A percentile compares a stretch with the other conserved stretches of the same genome.
phyloP scores from a whole-genome alignment of 2,888 invertebrate genomes.

The Notodonta ziczac region DNA sequence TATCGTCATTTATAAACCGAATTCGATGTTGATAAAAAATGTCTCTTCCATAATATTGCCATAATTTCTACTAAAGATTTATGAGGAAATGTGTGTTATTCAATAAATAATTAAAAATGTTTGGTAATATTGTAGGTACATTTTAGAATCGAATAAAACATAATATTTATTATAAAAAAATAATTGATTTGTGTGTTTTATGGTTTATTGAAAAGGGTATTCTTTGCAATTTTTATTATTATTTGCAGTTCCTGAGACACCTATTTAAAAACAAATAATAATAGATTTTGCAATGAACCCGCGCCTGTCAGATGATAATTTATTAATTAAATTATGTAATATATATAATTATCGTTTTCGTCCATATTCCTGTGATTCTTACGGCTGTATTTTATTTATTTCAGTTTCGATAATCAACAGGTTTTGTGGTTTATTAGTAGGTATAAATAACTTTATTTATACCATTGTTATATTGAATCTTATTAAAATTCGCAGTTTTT shows the following conservation, averaged over 20 bases:
- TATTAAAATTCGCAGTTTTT: too few relatives aligned
- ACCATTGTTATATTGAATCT: too few relatives aligned
- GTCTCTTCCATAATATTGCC: conserved; percentile 80
- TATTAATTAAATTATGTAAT: conserved; percentile 14
- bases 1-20: conserved; percentile 68
- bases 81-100: conserved; percentile 53
- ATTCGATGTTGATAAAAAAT: conserved; percentile 65
- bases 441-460: too few relatives aligned
- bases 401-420: conserved; percentile 18
- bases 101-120: conserved; percentile 41
- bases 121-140: conserved; percentile 38
- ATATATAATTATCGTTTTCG: conserved; percentile 25
- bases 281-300: conserved; percentile 22
- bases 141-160: conserved; percentile 42
- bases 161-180: conserved; percentile 11
- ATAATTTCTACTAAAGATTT: conserved; percentile 65
- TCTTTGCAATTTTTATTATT: conserved; percentile 18
- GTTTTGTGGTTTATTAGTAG: neutral
- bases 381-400: conserved; percentile 59
- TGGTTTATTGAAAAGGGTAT: conserved; percentile 13
- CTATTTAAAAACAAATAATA: neutral
- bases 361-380: conserved; percentile 63
- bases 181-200: conserved; percentile 17
- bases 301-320: neutral
- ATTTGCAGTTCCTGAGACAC: too few relatives aligned